Conservation (phyloP, 2,797 vertebrate genomes). For the Gorsachius magnificus region DNA sequence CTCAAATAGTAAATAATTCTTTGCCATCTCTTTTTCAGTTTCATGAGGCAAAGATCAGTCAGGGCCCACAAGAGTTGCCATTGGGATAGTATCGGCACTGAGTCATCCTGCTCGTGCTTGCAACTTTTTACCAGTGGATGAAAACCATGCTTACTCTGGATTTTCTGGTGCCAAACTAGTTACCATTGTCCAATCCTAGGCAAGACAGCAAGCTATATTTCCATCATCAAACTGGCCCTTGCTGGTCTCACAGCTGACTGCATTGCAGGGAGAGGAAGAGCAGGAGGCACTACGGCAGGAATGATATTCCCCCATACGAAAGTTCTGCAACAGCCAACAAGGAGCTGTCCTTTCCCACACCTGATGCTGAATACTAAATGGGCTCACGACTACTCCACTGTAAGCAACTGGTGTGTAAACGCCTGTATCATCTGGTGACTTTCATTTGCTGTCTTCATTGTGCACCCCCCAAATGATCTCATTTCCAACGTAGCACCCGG, state of each 20-base stretch:
- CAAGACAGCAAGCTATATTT: background rate
- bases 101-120: background rate
- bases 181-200: background rate
- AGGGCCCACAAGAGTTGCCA: background rate
- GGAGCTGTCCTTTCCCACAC: background rate
- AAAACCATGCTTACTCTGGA: background rate
- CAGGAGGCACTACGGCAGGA: background rate
- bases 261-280: background rate
- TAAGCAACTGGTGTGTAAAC: background rate
- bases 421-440: background rate
- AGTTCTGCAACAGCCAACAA: background rate
- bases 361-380: background rate
- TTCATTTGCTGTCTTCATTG: background rate
- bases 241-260: background rate
- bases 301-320: accelerated
- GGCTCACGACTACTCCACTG: background rate
- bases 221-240: background rate
- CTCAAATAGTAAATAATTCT: background rate
- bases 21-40: background rate
- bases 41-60: background rate
- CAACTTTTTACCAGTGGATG: background rate
- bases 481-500: background rate
- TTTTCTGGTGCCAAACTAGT: background rate
- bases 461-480: background rate
- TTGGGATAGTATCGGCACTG: background rate